Conservation (phyloP, 2,797 vertebrate species). For the Mallotus villosus region DNA sequence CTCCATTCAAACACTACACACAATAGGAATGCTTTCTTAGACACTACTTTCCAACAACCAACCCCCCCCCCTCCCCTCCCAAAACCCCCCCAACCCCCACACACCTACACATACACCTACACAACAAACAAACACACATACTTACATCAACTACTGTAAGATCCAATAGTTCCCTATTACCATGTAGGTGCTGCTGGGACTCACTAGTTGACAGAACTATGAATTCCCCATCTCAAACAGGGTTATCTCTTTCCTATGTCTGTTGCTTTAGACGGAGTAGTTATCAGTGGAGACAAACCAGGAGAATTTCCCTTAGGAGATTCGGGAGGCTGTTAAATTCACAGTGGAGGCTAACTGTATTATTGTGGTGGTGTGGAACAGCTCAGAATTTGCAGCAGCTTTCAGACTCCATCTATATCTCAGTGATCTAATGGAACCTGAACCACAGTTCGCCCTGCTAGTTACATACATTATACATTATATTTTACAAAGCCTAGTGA, state of each 20-base stretch:
- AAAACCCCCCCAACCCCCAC: neutral
- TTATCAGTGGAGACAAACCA: neutral
- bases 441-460: too few species aligned
- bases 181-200: too few species aligned
- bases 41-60: neutral
- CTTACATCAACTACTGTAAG: neutral
- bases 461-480: neutral
- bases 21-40: neutral
- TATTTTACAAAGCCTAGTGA: slow-evolving; percentile 12
- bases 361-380: too few species aligned
- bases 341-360: neutral
- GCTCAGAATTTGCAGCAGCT: neutral
- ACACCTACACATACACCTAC: neutral
- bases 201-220: too few species aligned
- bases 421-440: too few species aligned
- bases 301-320: neutral
- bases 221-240: too few species aligned
- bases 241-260: too few species aligned
- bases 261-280: neutral
- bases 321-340: neutral
- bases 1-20: neutral
- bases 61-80: too few species aligned
- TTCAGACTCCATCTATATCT: too few species aligned
- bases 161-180: too few species aligned
- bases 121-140: neutral